Evolutionary conservation across 2,888 invertebrate genomes (phyloP), one percentile per base, ranked within the genome.

Genomic region (Acanthopleura granulata): DNA sequence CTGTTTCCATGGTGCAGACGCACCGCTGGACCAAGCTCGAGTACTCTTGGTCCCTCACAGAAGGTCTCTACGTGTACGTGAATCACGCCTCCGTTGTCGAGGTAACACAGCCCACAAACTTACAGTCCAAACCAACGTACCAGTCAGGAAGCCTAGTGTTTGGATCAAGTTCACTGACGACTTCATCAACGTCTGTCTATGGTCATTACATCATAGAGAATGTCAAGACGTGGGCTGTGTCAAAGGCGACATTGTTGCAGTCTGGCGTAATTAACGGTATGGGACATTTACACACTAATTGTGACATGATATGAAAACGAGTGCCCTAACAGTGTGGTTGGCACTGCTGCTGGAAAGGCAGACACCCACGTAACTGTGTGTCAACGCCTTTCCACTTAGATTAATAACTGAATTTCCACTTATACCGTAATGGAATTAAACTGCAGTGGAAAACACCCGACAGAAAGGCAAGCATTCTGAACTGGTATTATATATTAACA

Each of bases 31-130:
- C 22, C 1, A 76, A 73, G 16, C 74, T 83, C 15, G 79, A 82
- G 72, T 80, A 76, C 70, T 80, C 81, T 1, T 84, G 84, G 84
- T 82, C 82, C 71, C 9, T 79, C 14, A 80, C 82, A 72, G 75
- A 62, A 62, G 83, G 84, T 0, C 74, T 84, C 30, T 62, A 72
- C 30, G 70, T 83, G 30, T 80, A 78, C 66, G 62, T 84, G 57
- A 77, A 84, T 12, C 57, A 57, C 57, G 25, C 15, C 16, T 6
- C 66, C 6, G 66, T 66, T 27, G 16, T 66, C 29, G 6, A 27
- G 15, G 29, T 27, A 66, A 22, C 66, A 16, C 16, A 22, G 16
- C 29, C 66, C 66, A 66, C 66, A 6, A 12, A 3, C 57, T 6
- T 27, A 9, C 22, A 25, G 25, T 27, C 66, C 22, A 22, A 66